Evolutionary conservation across 2,797 vertebrate species (phyloP).

Genomic region (Amblyraja radiata): DNA sequence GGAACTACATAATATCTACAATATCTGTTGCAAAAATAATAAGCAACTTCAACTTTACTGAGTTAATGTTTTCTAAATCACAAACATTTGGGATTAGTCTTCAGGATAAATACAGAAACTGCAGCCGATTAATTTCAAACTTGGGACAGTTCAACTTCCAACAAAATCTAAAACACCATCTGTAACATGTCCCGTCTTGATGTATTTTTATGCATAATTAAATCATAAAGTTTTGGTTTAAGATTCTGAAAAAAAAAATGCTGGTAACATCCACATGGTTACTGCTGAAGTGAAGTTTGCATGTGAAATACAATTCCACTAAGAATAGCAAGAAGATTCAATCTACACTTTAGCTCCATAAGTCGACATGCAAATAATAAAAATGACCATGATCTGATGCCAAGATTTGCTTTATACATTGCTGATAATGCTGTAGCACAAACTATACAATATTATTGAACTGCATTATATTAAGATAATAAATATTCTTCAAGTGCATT

Average conservation of each 20-base stretch:
- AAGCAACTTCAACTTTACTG: not conserved
- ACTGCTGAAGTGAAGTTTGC: not conserved
- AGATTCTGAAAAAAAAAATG: not conserved
- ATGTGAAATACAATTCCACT: not conserved
- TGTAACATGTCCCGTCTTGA: not conserved
- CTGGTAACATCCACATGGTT: not conserved
- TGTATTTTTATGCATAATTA: not conserved
- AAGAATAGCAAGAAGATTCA: not conserved
- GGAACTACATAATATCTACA: not conserved
- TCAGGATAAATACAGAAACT: not conserved
- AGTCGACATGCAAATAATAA: not conserved
- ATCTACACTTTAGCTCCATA: not conserved
- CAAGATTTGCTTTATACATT: not conserved
- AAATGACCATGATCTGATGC: not conserved
- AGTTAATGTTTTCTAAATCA: slow-evolving; percentile 9
- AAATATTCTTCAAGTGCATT: not conserved
- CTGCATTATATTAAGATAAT: not conserved
- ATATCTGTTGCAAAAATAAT: not conserved
- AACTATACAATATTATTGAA: not conserved
- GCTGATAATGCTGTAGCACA: not conserved
- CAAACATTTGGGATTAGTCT: not conserved
- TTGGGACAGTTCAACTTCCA: not conserved
- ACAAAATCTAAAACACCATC: not conserved
- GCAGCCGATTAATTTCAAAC: slow-evolving; percentile 20
- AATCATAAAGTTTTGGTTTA: not conserved